These are phyloP conservation scores for Pterophyllum scalare DNA, from an alignment of 2,113 vertebrate genomes.

Conservation along the genomic window DNA sequence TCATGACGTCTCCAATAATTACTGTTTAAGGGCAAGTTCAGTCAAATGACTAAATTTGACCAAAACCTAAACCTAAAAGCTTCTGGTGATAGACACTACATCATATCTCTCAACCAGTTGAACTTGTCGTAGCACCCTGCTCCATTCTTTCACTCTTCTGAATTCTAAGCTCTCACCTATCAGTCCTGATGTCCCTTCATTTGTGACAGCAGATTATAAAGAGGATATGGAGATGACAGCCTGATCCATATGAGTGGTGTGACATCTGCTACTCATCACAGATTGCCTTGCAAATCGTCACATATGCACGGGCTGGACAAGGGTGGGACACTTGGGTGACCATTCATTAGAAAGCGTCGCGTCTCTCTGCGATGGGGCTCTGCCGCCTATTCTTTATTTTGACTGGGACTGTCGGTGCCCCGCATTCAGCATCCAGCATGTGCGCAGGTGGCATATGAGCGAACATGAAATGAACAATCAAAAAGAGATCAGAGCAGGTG, in stretches of 20 bases:
- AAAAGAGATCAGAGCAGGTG: slow-evolving; percentile 61
- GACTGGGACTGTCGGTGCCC: slow-evolving; percentile 33
- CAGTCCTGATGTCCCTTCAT: neutral
- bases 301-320: slow-evolving; percentile 40
- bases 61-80: neutral
- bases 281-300: slow-evolving; percentile 54
- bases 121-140: neutral
- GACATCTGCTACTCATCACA: slow-evolving; percentile 41
- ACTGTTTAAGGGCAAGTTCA: neutral
- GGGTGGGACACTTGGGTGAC: neutral
- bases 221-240: neutral
- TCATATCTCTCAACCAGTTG: too few species aligned
- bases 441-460: slow-evolving; percentile 66
- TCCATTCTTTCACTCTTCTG: neutral
- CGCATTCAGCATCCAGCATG: slow-evolving; percentile 4
- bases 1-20: neutral
- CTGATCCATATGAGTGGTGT: slow-evolving; percentile 16
- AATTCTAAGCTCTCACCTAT: neutral
- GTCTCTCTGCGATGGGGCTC: slow-evolving; percentile 24
- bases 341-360: slow-evolving; percentile 50
- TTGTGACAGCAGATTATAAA: slow-evolving; percentile 40
- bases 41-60: neutral
- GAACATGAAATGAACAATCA: slow-evolving; percentile 77
- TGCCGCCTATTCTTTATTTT: slow-evolving; percentile 21
- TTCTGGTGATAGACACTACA: neutral